phyloP scores from a whole-genome alignment of 53 echinoderm and acorn worm genomes.

The Astropecten irregularis region DNA sequence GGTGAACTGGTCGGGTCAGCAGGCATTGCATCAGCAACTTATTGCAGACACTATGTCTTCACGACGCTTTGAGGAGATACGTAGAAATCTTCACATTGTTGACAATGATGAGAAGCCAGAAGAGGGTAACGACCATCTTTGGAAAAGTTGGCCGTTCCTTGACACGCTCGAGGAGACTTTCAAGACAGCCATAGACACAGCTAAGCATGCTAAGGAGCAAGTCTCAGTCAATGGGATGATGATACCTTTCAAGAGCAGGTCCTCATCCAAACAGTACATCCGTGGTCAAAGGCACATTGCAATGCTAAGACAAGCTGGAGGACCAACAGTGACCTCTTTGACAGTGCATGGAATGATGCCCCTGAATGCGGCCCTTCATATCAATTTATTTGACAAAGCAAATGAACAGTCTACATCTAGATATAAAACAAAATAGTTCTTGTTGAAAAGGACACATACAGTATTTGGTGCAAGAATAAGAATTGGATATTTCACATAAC shows the following conservation, averaged over 20 bases:
- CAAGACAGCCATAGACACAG: neutral
- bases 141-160: conserved; percentile 28
- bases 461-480: too few species aligned
- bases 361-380: too few species aligned
- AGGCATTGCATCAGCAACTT: neutral
- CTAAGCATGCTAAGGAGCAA: too few species aligned
- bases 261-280: conserved; percentile 48
- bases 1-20: conserved; percentile 7
- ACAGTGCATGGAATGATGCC: too few species aligned
- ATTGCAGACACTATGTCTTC: conserved; percentile 4
- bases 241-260: conserved; percentile 49
- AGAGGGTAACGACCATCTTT: conserved; percentile 26
- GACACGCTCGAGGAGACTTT: conserved; percentile 27
- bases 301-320: too few species aligned
- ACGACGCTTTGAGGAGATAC: conserved; percentile 24
- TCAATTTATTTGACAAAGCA: too few species aligned
- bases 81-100: conserved; percentile 24
- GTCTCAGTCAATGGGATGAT: conserved; percentile 49
- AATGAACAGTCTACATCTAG: too few species aligned
- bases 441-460: too few species aligned
- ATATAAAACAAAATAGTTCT: too few species aligned
- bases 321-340: too few species aligned
- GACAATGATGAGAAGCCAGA: conserved; percentile 7
- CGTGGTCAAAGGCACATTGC: conserved; percentile 27
- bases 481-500: too few species aligned